Base-by-base conservation (phyloP, 2,113 vertebrate genomes). In the Zapornia atra region DNA sequence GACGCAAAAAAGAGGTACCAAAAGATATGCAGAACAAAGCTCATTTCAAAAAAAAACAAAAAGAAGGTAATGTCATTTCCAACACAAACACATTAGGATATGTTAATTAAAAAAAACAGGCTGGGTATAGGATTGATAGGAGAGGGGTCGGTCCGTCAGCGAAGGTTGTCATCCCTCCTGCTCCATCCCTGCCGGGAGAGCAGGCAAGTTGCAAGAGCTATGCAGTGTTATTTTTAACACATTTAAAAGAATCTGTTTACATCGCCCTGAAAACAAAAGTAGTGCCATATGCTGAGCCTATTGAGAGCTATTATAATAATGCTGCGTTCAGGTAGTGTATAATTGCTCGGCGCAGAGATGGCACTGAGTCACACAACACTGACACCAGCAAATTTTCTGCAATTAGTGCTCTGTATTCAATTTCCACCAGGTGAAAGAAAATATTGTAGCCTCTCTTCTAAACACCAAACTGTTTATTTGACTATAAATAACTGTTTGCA, bases 291-390 rank as follows among this genome's bases (percentile, higher is more conserved):
- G 96, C 89, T 82, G 86, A 91, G 78, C 96, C 97, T 88, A 78
- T 73, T 1, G 50, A 97, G 97, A 94, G 96, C 92, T 91, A 75
- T 96, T 94, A 87, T 40, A 71, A 82, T 97, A 97, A 97, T 70
- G 53, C 90, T 81, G 86, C 64, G 36, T 94, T 97, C 96, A 91
- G 96, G 95, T 86, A 86, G 80, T 96, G 79, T 87, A 53, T 93
- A 97, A 97, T 95, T 97, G 94, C 94, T 95, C 31, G 7, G 91
- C 88, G 96, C 82, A 4, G 93, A 96, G 95, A 86, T 94, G 94
- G 94, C 94, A 82, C 86, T 6, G 53, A 97, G 91, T 98, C 96
- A 97, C 90, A 97, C 90, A 92, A 84, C 90, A 96, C 94, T 93
- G 95, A 97, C 94, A 97, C 91, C 73, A 80, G 95, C 88, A 95